Conservation (phyloP, 53 echinoderm and acorn worm genomes). For the Paelopatides confundens region DNA sequence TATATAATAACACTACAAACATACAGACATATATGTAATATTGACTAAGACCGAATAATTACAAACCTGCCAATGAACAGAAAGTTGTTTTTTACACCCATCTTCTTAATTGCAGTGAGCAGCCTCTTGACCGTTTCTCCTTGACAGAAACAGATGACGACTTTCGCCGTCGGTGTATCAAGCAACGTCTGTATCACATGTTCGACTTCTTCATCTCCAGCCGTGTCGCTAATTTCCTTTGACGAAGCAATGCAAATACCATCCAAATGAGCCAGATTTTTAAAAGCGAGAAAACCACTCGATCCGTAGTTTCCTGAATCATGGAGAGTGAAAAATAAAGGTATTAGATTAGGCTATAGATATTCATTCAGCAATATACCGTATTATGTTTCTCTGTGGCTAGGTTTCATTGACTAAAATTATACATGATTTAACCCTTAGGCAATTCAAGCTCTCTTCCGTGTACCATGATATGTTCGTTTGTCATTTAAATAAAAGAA, state of each 20-base stretch:
- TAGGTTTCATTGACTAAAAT: too few species aligned
- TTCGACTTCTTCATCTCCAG: conserved; percentile 66
- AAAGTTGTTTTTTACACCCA: conserved; percentile 57
- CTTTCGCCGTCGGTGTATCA: conserved; percentile 72
- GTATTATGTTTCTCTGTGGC: too few species aligned
- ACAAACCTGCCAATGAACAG: conserved; percentile 93
- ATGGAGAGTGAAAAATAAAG: background rate
- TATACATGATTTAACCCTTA: too few species aligned
- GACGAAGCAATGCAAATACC: conserved; percentile 89
- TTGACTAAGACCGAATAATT: background rate
- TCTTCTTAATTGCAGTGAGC: conserved; percentile 74
- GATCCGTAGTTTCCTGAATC: conserved; percentile 89
- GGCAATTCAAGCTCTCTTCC: too few species aligned
- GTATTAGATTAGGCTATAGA: background rate
- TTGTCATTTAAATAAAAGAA: too few species aligned
- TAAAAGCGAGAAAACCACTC: conserved; percentile 92
- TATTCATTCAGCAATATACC: too few species aligned
- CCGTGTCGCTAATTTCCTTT: conserved; percentile 63
- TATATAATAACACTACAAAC: too few species aligned
- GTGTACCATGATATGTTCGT: too few species aligned
- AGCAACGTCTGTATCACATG: conserved; percentile 72
- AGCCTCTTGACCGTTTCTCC: conserved; percentile 76
- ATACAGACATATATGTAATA: too few species aligned
- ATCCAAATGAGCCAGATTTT: conserved; percentile 64
- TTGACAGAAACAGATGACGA: conserved; percentile 96